phyloP scores from a whole-genome alignment of 2,797 vertebrate genomes.

The Syngnathus rostellatus region DNA sequence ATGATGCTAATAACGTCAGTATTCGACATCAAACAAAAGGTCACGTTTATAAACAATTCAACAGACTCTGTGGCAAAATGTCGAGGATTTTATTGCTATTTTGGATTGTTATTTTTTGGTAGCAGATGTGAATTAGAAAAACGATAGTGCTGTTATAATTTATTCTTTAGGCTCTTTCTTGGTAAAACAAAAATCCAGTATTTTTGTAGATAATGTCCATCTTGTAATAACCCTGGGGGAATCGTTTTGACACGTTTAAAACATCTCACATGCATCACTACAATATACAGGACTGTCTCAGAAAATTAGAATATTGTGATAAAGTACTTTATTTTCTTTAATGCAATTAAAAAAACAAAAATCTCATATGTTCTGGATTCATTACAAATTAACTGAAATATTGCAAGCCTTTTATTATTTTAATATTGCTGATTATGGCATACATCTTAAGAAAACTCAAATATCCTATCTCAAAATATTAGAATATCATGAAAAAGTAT shows the following conservation, averaged over 20 bases:
- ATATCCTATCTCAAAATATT: too few species aligned
- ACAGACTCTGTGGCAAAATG: not conserved
- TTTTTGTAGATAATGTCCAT: not conserved
- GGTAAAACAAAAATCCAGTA: not conserved
- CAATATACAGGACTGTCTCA: not conserved
- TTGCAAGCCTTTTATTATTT: too few species aligned
- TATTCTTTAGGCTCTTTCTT: not conserved
- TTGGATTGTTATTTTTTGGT: not conserved
- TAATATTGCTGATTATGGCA: too few species aligned
- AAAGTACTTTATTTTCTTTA: too few species aligned
- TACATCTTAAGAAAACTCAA: too few species aligned
- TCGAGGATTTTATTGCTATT: not conserved
- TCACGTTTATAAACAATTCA: not conserved
- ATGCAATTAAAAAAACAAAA: too few species aligned
- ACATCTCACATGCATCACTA: not conserved
- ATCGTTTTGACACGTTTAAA: not conserved
- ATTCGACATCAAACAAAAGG: not conserved
- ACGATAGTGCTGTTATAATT: too few species aligned
- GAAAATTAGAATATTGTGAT: too few species aligned
- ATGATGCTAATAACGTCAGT: not conserved
- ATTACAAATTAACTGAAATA: too few species aligned
- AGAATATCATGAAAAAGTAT: too few species aligned
- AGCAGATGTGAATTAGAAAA: not conserved
- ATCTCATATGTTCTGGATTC: too few species aligned
- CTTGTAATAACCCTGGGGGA: not conserved